These are phyloP conservation scores for Pelosia muscerda DNA, from an alignment of 2,888 invertebrate species.

Conservation along the genomic window DNA sequence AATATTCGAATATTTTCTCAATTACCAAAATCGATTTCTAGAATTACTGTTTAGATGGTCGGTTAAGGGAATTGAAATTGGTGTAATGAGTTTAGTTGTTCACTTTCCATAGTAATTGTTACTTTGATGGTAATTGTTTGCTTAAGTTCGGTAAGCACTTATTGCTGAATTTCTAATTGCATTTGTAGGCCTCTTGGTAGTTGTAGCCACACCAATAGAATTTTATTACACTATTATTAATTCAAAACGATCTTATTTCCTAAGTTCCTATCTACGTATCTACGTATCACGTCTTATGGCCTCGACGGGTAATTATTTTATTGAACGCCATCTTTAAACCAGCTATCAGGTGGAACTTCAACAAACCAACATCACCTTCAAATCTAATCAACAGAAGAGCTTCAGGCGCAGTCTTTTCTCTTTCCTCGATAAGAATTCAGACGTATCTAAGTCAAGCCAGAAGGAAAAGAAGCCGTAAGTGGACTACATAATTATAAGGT, in stretches of 20 bases:
- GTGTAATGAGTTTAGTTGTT: slow-evolving; percentile 15
- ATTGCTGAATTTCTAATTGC: slow-evolving; percentile 2
- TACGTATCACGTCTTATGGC: not conserved
- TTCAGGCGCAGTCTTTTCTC: not conserved
- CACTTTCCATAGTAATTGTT: slow-evolving; percentile 7
- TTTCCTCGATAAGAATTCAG: not conserved
- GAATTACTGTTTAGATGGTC: slow-evolving; percentile 5
- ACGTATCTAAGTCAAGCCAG: not conserved
- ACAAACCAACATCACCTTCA: not conserved
- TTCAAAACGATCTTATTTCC: not conserved
- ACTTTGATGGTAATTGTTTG: slow-evolving; percentile 9
- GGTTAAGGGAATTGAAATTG: slow-evolving; percentile 6
- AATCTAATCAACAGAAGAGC: not conserved
- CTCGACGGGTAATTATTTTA: too few species aligned
- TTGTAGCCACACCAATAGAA: not conserved
- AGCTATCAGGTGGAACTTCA: not conserved
- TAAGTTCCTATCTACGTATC: not conserved
- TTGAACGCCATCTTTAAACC: not conserved
- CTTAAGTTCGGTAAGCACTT: slow-evolving; percentile 12
- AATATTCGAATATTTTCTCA: slow-evolving; percentile 12
- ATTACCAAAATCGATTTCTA: slow-evolving; percentile 20
- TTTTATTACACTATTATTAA: not conserved
- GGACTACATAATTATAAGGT: not conserved
- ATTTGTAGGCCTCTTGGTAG: not conserved
- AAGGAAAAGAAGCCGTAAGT: not conserved